Percentiles rank a stretch among this genome's conserved stretches.
Conservation (phyloP, 2,113 vertebrate genomes). For the Cathartes aura region DNA sequence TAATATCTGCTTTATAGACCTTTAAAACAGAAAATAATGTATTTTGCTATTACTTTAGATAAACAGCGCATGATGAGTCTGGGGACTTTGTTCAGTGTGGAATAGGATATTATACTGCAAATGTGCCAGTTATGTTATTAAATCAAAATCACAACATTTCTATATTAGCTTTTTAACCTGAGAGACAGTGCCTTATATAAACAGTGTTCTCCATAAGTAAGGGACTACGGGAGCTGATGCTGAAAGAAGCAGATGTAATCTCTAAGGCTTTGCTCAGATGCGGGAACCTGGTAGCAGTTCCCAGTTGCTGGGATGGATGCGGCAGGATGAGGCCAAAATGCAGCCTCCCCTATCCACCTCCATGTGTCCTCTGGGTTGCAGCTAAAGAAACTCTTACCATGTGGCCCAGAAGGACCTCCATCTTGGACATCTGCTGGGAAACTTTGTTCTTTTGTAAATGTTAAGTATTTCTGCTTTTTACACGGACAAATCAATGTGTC, state of each 20-base stretch:
- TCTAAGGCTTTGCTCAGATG: neutral
- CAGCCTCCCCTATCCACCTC: neutral
- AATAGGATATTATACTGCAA: constrained; percentile 45
- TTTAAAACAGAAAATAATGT: constrained; percentile 46
- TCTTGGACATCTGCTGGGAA: neutral
- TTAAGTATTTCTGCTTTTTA: constrained; percentile 9
- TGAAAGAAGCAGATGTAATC: neutral
- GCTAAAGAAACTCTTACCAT: neutral
- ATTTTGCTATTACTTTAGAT: constrained; percentile 60
- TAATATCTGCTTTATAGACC: constrained; percentile 43
- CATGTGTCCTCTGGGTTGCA: neutral
- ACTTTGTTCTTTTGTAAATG: neutral
- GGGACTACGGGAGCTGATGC: neutral
- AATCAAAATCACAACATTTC: constrained; percentile 13
- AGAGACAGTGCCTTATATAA: neutral
- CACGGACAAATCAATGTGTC: constrained; percentile 21
- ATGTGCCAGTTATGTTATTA: constrained; percentile 11
- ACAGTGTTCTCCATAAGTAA: neutral
- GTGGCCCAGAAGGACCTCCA: neutral
- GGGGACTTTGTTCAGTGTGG: constrained; percentile 1
- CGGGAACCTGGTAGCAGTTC: neutral
- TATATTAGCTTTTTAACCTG: neutral
- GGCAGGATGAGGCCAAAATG: neutral
- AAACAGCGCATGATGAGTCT: constrained; percentile 42
- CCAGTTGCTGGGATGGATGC: neutral